Conservation (phyloP, 2,888 invertebrate genomes). For the Latrodectus elegans region DNA sequence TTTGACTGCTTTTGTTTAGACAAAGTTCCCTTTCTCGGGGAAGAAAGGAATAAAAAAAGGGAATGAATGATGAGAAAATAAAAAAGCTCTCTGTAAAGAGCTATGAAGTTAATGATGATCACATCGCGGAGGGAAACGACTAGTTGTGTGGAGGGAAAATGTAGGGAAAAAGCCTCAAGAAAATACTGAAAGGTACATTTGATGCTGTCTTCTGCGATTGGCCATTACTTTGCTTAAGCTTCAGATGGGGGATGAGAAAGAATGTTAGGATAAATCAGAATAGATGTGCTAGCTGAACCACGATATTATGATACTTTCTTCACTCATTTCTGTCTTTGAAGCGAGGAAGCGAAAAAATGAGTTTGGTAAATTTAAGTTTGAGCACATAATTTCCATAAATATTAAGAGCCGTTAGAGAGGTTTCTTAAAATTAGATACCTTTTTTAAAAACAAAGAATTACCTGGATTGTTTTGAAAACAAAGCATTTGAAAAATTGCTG, state of each 20-base stretch:
- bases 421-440: neutral
- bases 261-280: conserved; percentile 1
- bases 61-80: conserved; percentile 4
- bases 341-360: neutral
- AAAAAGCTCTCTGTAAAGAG: conserved; percentile 37
- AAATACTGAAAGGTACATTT: neutral
- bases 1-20: conserved; percentile 52
- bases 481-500: no score
- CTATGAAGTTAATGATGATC: conserved; percentile 56
- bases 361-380: neutral
- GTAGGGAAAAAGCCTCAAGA: conserved; percentile 1
- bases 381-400: neutral
- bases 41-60: conserved; percentile 12
- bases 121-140: conserved; percentile 14
- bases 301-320: neutral
- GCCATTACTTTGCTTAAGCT: conserved; percentile 10
- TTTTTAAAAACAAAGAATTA: neutral
- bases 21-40: neutral
- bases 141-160: neutral
- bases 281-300: conserved; percentile 20
- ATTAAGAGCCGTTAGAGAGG: neutral
- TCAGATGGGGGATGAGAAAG: neutral
- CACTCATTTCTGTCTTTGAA: neutral
- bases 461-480: neutral
- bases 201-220: neutral